Evolutionary conservation across 2,888 invertebrate genomes (phyloP).

Genomic region (Mechanitis messenoides): DNA sequence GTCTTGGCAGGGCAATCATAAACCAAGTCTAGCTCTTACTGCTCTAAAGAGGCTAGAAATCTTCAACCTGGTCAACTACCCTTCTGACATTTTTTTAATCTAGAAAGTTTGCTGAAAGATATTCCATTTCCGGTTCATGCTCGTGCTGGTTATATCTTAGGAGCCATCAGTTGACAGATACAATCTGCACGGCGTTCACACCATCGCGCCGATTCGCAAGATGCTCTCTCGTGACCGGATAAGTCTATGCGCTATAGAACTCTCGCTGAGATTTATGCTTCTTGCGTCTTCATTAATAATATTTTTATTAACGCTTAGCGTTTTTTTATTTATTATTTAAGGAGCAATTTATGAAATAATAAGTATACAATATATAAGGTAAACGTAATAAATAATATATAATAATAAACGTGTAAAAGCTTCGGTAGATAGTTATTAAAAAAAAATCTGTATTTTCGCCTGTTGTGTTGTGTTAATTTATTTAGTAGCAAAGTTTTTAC

Average conservation of each 20-base stretch:
- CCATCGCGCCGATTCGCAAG: slow-evolving; percentile 33
- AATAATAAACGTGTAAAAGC: too few relatives aligned
- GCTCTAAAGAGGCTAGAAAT: slow-evolving; percentile 35
- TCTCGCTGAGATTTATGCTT: slow-evolving; percentile 25
- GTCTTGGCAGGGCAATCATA: slow-evolving; percentile 57
- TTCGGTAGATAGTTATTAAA: too few relatives aligned
- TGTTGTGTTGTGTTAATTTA: not conserved
- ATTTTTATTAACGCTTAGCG: slow-evolving; percentile 23
- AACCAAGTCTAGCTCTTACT: slow-evolving; percentile 58
- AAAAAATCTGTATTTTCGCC: too few relatives aligned
- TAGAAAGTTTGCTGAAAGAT: slow-evolving; percentile 48
- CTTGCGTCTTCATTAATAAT: slow-evolving; percentile 35
- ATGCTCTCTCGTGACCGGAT: slow-evolving; percentile 28
- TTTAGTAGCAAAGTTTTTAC: not conserved
- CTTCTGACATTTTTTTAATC: slow-evolving; percentile 39
- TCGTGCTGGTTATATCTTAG: slow-evolving; percentile 33
- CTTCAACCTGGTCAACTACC: slow-evolving; percentile 34
- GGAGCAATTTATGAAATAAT: slow-evolving; percentile 8
- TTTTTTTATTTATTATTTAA: slow-evolving; percentile 19
- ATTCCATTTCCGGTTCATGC: slow-evolving; percentile 36
- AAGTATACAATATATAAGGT: too few relatives aligned
- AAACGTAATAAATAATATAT: too few relatives aligned
- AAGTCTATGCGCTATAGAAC: slow-evolving; percentile 29
- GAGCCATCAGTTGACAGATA: slow-evolving; percentile 39
- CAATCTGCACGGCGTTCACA: slow-evolving; percentile 43